Percentiles rank a stretch among this genome's conserved stretches.
phyloP scores from a whole-genome alignment of 2,797 vertebrate genomes.

The Argyrosomus regius region DNA sequence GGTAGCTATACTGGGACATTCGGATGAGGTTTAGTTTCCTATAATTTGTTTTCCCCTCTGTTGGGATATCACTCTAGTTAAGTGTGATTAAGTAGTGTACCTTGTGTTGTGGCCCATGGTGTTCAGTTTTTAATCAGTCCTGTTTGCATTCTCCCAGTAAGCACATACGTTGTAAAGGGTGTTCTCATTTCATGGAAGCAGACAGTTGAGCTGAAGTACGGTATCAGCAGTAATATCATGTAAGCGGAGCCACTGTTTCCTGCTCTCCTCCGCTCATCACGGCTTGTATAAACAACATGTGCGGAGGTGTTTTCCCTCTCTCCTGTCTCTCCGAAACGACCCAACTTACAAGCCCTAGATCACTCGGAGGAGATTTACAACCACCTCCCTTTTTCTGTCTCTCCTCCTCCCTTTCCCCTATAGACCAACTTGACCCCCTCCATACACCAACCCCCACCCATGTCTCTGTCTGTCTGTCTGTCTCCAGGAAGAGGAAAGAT shows the following conservation, averaged over 20 bases:
- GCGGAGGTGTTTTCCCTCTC: slow-evolving; percentile 32
- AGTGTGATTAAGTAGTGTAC: not conserved
- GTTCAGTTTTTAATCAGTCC: slow-evolving; percentile 12
- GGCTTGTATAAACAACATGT: slow-evolving; percentile 43
- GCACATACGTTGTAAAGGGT: slow-evolving; percentile 18
- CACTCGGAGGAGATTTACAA: slow-evolving; percentile 63
- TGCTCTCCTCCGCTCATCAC: slow-evolving; percentile 33
- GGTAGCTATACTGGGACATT: not conserved
- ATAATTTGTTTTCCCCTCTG: not conserved
- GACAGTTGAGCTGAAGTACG: slow-evolving; percentile 18
- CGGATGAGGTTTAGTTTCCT: not conserved
- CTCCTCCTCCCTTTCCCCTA: slow-evolving; percentile 38
- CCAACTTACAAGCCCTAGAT: slow-evolving; percentile 53
- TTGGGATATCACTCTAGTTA: not conserved
- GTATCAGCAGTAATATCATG: slow-evolving; percentile 39
- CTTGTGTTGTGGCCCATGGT: not conserved
- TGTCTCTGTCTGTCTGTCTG: slow-evolving; percentile 66
- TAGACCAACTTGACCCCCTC: slow-evolving; percentile 32
- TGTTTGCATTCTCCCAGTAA: slow-evolving; percentile 1
- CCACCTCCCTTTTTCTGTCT: slow-evolving; percentile 50
- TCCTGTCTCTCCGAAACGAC: slow-evolving; percentile 27
- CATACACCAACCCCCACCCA: slow-evolving; percentile 20
- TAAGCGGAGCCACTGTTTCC: slow-evolving; percentile 22
- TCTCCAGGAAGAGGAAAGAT: slow-evolving; percentile 68
- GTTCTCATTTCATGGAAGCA: slow-evolving; percentile 15